Evolutionary conservation across 2,888 invertebrate species (phyloP).

Genomic region (Busseola fusca): DNA sequence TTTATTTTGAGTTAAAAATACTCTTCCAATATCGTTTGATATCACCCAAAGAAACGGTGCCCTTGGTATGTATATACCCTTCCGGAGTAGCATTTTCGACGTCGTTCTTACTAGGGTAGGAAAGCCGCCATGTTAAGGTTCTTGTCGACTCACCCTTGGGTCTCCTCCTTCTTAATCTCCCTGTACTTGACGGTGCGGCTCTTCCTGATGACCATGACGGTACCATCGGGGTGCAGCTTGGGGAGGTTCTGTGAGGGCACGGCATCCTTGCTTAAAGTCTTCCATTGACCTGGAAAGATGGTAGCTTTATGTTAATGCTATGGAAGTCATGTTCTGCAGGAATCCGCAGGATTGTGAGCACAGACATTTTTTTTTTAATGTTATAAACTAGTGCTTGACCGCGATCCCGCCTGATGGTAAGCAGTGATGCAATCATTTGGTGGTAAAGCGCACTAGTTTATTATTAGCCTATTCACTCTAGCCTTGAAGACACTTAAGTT

Average conservation of each 20-base stretch:
- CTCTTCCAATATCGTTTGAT: too few species aligned
- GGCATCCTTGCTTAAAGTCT: constrained; percentile 85
- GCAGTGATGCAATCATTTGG: too few species aligned
- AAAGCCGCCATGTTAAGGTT: background rate
- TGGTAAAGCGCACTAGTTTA: too few species aligned
- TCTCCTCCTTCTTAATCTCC: constrained; percentile 79
- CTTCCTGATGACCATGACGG: constrained; percentile 86
- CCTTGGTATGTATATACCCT: background rate
- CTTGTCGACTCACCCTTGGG: constrained; percentile 44
- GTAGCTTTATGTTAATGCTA: background rate
- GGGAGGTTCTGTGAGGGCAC: constrained; percentile 86
- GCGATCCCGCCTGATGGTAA: too few species aligned
- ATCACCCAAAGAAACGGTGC: too few species aligned
- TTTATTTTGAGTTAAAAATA: too few species aligned
- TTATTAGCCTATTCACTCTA: too few species aligned
- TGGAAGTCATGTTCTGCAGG: background rate
- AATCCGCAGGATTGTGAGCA: background rate
- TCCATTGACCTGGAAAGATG: constrained; percentile 83
- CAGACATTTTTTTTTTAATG: too few species aligned
- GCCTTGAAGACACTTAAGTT: too few species aligned
- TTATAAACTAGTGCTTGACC: too few species aligned
- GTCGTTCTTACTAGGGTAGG: background rate
- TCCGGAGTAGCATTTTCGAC: background rate
- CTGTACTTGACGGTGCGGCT: constrained; percentile 83
- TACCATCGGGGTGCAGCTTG: constrained; percentile 83